These are phyloP conservation scores for Siniperca scherzeri DNA, from an alignment of 2,797 vertebrate genomes.

Conservation along the genomic window DNA sequence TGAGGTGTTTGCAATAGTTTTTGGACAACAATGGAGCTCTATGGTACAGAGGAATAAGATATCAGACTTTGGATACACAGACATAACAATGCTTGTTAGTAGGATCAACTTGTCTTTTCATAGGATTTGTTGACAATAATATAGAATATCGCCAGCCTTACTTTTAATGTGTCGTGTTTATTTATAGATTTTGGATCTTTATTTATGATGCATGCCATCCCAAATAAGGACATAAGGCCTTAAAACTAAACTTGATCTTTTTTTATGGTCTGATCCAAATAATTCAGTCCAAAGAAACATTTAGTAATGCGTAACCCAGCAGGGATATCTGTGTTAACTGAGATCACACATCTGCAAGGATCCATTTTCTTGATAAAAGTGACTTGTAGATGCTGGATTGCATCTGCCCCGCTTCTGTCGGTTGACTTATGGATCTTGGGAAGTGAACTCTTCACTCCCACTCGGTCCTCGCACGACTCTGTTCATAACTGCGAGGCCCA, in stretches of 20 bases:
- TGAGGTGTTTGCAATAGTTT: not conserved
- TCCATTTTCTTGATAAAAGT: conserved; percentile 48
- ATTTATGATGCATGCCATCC: not conserved
- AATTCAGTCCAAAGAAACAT: not conserved
- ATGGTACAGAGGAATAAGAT: not conserved
- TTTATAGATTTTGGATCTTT: not conserved
- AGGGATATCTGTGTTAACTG: not conserved
- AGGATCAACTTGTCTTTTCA: not conserved
- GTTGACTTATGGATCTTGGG: conserved; percentile 35
- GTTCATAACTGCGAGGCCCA: conserved; percentile 32
- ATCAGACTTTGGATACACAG: not conserved
- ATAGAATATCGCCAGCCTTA: not conserved
- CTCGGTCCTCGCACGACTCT: conserved; percentile 21
- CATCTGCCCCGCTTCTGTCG: conserved; percentile 26
- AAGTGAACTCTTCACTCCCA: conserved; percentile 56
- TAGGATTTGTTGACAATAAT: too few species aligned
- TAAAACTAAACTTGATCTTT: conserved; percentile 1
- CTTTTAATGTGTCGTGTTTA: not conserved
- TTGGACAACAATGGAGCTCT: not conserved
- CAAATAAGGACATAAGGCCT: not conserved
- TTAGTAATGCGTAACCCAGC: not conserved
- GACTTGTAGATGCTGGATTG: conserved; percentile 21
- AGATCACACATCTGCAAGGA: conserved; percentile 33
- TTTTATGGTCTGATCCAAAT: conserved; percentile 8
- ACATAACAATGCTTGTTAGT: not conserved